phyloP scores from a whole-genome alignment of 2,113 vertebrate species.

The Rhinoderma darwinii region DNA sequence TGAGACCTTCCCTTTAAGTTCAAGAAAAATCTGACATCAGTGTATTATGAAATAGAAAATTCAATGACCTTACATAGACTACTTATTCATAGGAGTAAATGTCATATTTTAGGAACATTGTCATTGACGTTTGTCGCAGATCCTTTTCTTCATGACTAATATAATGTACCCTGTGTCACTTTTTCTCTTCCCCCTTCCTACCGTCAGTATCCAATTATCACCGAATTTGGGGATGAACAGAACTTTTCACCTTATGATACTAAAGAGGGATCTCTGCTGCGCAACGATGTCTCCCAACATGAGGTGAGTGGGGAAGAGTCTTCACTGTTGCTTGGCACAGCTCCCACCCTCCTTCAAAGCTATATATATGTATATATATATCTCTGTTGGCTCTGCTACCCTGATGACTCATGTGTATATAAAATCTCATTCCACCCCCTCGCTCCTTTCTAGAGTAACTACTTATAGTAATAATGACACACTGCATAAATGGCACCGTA shows the following conservation, averaged over 20 bases:
- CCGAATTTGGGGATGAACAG: conserved; percentile 88
- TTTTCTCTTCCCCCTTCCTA: not conserved
- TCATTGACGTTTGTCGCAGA: not conserved
- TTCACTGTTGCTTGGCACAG: not conserved
- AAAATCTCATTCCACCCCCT: conserved; percentile 31
- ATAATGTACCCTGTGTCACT: not conserved
- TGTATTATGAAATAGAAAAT: not conserved
- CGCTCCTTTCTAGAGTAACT: conserved; percentile 23
- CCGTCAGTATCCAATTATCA: conserved; percentile 89
- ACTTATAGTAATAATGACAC: conserved; percentile 52
- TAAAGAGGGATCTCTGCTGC: conserved; percentile 90
- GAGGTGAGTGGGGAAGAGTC: conserved; percentile 77
- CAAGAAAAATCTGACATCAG: no score
- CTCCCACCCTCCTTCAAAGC: not conserved
- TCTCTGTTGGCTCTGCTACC: conserved; percentile 14
- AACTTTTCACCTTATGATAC: conserved; percentile 82
- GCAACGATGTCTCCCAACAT: conserved; percentile 89
- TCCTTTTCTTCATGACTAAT: not conserved
- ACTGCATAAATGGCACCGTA: conserved; percentile 24
- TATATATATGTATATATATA: conserved; percentile 8
- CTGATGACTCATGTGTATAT: conserved; percentile 39
- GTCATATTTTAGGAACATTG: not conserved
- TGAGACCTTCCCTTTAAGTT: no score
- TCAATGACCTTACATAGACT: not conserved
- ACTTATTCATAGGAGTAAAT: not conserved